Percentiles rank a stretch among this genome's conserved stretches.
These are phyloP conservation scores for Hemiscyllium ocellatum DNA, from an alignment of 2,113 vertebrate genomes.

Conservation along the genomic window DNA sequence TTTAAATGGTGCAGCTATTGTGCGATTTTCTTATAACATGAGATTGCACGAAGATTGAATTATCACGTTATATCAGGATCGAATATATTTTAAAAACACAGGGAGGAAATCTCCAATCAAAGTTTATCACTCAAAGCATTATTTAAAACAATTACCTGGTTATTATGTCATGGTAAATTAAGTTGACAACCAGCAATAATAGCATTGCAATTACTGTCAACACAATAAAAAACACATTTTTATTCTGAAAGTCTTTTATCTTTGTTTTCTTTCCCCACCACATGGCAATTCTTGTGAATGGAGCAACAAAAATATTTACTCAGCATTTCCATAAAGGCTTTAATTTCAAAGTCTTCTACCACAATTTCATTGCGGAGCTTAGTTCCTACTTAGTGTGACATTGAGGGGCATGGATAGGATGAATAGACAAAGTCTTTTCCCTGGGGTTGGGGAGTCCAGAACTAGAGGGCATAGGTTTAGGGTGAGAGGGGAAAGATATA, in stretches of 20 bases:
- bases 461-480: too few species aligned
- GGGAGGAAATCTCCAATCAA: not conserved
- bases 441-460: too few species aligned
- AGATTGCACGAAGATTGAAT: too few species aligned
- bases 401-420: too few species aligned
- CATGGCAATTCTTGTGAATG: not conserved
- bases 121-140: not conserved
- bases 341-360: not conserved
- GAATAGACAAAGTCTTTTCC: too few species aligned
- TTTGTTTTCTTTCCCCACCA: not conserved
- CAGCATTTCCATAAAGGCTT: not conserved
- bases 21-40: too few species aligned
- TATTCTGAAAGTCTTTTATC: not conserved
- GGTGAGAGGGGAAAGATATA: too few species aligned
- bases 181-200: not conserved
- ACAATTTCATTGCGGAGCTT: not conserved
- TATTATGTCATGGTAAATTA: not conserved
- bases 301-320: not conserved
- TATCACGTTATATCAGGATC: too few species aligned
- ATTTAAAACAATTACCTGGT: not conserved
- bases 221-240: not conserved
- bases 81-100: not conserved
- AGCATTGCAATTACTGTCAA: not conserved
- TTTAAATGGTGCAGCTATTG: too few species aligned
- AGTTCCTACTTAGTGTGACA: not conserved